These are phyloP conservation scores for Drusus annulatus DNA, from an alignment of 1,140 invertebrate species.

Conservation along the genomic window DNA sequence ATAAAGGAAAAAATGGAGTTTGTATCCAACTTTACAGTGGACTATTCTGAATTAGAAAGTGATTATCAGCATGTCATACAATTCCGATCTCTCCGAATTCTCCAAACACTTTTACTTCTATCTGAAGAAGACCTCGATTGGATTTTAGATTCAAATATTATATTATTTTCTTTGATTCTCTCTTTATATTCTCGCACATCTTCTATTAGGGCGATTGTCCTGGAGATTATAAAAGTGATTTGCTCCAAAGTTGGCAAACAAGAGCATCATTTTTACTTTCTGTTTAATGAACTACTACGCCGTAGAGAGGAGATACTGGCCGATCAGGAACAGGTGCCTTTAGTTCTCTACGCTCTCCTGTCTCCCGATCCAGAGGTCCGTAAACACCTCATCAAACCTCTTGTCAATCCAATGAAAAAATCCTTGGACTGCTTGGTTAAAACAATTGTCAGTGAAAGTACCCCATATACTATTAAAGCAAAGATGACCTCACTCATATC, in stretches of 20 bases:
- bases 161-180: conserved; percentile 67
- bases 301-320: conserved; percentile 67
- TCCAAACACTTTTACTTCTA: conserved; percentile 34
- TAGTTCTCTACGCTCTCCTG: conserved; percentile 70
- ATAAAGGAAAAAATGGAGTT: conserved; percentile 70
- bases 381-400: conserved; percentile 61
- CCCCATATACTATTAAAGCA: conserved; percentile 67
- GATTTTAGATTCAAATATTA: conserved; percentile 67
- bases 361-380: conserved; percentile 68
- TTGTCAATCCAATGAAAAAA: conserved; percentile 61
- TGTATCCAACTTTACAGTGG: conserved; percentile 66
- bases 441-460: conserved; percentile 56
- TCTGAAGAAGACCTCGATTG: conserved; percentile 62
- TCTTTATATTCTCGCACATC: conserved; percentile 66
- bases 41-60: conserved; percentile 17
- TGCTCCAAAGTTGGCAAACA: conserved; percentile 61
- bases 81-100: conserved; percentile 48
- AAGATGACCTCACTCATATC: conserved; percentile 69
- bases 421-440: conserved; percentile 59
- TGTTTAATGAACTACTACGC: conserved; percentile 62
- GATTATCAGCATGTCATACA: conserved; percentile 15
- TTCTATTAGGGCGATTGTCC: conserved; percentile 64
- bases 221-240: conserved; percentile 64
- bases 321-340: conserved; percentile 72
- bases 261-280: conserved; percentile 33